Evolutionary conservation across 2,113 vertebrate species (phyloP).

Genomic region (Rhea americana): DNA sequence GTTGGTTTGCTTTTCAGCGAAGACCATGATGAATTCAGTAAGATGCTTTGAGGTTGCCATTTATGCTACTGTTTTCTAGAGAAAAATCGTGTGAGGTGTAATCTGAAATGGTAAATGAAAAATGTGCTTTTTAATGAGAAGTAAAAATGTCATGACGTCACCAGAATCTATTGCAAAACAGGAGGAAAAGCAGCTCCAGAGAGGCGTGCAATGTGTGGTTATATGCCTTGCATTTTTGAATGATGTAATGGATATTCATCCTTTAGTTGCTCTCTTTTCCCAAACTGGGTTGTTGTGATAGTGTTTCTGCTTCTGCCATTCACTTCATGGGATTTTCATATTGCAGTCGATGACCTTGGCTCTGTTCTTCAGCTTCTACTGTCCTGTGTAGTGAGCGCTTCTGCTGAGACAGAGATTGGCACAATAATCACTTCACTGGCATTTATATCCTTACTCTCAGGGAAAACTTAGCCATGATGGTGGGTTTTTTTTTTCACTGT

Average conservation of each 20-base stretch:
- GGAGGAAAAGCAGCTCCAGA: neutral
- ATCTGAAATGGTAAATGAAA: neutral
- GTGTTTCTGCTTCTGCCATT: neutral
- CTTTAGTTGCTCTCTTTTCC: neutral
- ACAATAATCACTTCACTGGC: neutral
- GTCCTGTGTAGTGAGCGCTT: neutral
- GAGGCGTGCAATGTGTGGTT: neutral
- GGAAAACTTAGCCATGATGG: neutral
- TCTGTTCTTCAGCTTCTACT: neutral
- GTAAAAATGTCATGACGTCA: conserved; percentile 21
- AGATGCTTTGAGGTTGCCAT: neutral
- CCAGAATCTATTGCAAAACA: conserved; percentile 7
- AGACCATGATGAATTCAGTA: neutral
- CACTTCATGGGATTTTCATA: neutral
- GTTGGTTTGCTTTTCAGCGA: neutral
- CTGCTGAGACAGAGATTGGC: neutral
- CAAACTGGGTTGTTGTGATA: neutral
- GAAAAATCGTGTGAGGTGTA: neutral
- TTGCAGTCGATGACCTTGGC: neutral
- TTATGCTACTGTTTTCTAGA: neutral
- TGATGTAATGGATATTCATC: neutral
- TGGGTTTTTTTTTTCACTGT: neutral
- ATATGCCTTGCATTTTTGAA: neutral
- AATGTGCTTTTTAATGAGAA: conserved; percentile 2
- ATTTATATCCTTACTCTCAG: neutral